Base-by-base conservation (phyloP, 2,797 vertebrate species). In the Falco columbarius region DNA sequence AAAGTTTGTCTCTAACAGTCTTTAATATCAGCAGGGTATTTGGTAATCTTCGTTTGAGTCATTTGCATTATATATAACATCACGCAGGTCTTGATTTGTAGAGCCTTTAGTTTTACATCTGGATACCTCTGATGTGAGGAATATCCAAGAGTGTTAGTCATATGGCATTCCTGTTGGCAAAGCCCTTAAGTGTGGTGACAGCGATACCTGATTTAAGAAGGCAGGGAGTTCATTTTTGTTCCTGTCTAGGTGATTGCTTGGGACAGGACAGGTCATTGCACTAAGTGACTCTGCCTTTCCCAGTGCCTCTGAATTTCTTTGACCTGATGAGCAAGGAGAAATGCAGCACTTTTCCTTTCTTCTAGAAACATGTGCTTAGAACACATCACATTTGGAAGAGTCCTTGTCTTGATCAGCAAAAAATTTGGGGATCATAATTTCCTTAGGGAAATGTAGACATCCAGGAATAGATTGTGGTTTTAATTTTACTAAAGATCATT, bases 101-200 rank as follows among this genome's bases (percentile, higher is more conserved):
- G 74, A 36, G 47, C 56, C 32, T 70, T 91, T 89, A 40, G 76
- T 94, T 95, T 89, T 81, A 29, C 30, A 24, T 81, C 52, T 72
- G 0, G 3, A 27, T 79, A n/a, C 67, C 22, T 86, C 46, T 88
- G 86, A 49, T 1, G 0, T 42, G 40, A 68, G 42, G 46, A 86
- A 54, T 90, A 86, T 86, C 34, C 62, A 44, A n/a, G 74, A 70
- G 38, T 58, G 44, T 90, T 90, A 74, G 77, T 90, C 70, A 70
- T 10, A 17, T 59, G 47, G 38, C 36, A 19, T 94, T 96, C 42
- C 77, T 96, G 81, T 51, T 94, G 66, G 88, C 62, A 86, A 90
- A 93, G 73, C 70, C 46, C 70, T 72, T 58, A 75, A 44, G 30
- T 58, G 42, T 72, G 44, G 86, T 56, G 67, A n/a, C 55, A 90